These are phyloP conservation scores for Xanthorhoe designata DNA, from an alignment of 2,888 invertebrate species.

Conservation along the genomic window DNA sequence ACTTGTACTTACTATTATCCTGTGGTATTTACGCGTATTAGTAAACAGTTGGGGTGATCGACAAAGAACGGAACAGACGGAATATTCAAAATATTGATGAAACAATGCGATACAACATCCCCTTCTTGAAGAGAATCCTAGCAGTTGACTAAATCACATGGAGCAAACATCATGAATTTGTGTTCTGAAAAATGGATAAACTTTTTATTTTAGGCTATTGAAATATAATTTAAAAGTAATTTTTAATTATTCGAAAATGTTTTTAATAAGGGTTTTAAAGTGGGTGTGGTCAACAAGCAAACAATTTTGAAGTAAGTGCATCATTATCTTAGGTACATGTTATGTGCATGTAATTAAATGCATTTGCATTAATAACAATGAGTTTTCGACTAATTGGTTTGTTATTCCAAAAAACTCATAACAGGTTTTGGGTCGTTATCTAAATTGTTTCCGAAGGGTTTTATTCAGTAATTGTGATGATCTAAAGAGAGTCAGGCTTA, in stretches of 20 bases:
- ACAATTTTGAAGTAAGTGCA: conserved; percentile 18
- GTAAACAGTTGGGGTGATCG: conserved; percentile 20
- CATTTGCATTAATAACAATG: conserved; percentile 15
- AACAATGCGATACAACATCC: conserved; percentile 33
- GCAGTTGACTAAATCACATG: conserved; percentile 14
- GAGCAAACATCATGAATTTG: conserved; percentile 3
- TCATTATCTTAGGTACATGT: conserved; percentile 5
- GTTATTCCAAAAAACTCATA: neutral
- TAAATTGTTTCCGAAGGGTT: conserved; percentile 1
- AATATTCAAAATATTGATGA: conserved; percentile 48
- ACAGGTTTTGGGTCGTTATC: neutral
- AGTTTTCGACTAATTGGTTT: conserved; percentile 14
- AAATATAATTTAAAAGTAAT: neutral
- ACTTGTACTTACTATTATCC: neutral
- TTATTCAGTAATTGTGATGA: conserved; percentile 2
- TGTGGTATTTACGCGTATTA: conserved; percentile 11
- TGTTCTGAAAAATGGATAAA: neutral
- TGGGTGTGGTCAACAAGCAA: conserved; percentile 10
- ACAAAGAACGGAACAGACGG: conserved; percentile 38
- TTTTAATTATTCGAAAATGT: conserved; percentile 1
- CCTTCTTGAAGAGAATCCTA: conserved; percentile 11
- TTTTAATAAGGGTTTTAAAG: conserved; percentile 1
- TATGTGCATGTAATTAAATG: neutral
- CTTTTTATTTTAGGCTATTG: neutral
- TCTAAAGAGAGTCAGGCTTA: neutral